phyloP scores from a whole-genome alignment of 2,888 invertebrate species.

The Hirtodrosophila duncani region DNA sequence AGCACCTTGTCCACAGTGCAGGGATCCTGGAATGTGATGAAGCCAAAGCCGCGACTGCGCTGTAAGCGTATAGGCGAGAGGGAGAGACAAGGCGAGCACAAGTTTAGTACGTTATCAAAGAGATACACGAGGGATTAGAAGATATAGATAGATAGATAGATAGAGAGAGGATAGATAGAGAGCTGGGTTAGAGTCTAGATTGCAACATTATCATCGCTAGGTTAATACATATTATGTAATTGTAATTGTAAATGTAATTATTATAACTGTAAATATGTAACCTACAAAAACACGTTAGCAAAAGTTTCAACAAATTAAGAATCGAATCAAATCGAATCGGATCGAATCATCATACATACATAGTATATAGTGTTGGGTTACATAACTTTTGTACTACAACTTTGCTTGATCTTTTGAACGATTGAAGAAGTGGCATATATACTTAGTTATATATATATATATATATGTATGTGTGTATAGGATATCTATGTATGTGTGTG shows the following conservation, averaged over 20 bases:
- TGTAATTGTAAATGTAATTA: constrained; percentile 31
- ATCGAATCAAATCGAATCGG: constrained; percentile 46
- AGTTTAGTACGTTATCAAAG: constrained; percentile 2
- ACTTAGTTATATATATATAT: not conserved
- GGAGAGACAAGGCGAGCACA: constrained; percentile 2
- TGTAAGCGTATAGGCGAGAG: constrained; percentile 77
- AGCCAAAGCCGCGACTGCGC: constrained; percentile 95
- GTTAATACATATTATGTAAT: not conserved
- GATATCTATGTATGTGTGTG: constrained; percentile 5
- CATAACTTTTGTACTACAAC: too few species aligned
- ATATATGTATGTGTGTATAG: not conserved
- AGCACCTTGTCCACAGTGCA: constrained; percentile 94
- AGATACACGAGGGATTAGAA: constrained; percentile 11
- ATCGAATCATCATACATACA: constrained; percentile 12
- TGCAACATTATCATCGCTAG: constrained; percentile 16
- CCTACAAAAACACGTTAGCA: constrained; percentile 70
- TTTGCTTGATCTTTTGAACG: constrained; percentile 11
- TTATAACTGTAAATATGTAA: constrained; percentile 55
- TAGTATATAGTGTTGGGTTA: too few species aligned
- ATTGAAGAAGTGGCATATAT: constrained; percentile 11
- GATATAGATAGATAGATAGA: not conserved
- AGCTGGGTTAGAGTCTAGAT: constrained; percentile 31
- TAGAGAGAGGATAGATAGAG: not conserved
- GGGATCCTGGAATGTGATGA: constrained; percentile 95
- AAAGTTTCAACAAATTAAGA: constrained; percentile 63